These are phyloP conservation scores for Hucho hucho DNA, from an alignment of 2,113 vertebrate species.

Conservation along the genomic window DNA sequence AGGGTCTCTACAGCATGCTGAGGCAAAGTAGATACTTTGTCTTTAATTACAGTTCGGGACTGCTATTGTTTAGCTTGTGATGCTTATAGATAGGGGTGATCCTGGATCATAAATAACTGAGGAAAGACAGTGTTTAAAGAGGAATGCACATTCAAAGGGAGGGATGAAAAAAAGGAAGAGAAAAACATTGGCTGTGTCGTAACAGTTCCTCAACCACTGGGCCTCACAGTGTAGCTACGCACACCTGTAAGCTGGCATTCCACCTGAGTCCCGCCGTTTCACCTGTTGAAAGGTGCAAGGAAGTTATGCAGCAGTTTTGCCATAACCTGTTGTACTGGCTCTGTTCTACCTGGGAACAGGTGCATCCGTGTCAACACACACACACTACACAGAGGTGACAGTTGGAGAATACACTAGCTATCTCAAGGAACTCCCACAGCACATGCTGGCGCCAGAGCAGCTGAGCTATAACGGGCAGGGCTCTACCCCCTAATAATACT, in stretches of 20 bases:
- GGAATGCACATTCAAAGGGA: not conserved
- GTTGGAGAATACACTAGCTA: not conserved
- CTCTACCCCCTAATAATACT: too few species aligned
- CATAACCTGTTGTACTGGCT: conserved; percentile 68
- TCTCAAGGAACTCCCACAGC: conserved; percentile 5
- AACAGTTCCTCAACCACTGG: not conserved
- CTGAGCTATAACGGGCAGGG: not conserved
- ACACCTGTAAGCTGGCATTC: not conserved
- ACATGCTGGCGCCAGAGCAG: not conserved
- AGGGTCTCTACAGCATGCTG: not conserved
- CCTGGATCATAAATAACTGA: not conserved
- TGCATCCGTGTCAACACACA: conserved; percentile 6
- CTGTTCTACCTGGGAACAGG: conserved; percentile 13
- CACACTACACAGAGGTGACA: not conserved
- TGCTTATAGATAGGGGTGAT: not conserved
- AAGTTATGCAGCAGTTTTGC: conserved; percentile 64
- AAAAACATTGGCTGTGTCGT: not conserved
- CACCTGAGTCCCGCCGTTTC: conserved; percentile 16
- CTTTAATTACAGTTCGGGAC: not conserved
- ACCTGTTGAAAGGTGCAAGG: conserved; percentile 52
- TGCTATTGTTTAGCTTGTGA: not conserved
- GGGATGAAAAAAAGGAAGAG: not conserved
- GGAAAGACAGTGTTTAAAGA: not conserved
- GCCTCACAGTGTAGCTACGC: not conserved
- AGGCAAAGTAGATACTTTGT: too few species aligned